A percentile compares a stretch with the other conserved stretches of the same genome.
Evolutionary conservation across 2,113 vertebrate genomes (phyloP).

Genomic region (Oreochromis spilurus): DNA sequence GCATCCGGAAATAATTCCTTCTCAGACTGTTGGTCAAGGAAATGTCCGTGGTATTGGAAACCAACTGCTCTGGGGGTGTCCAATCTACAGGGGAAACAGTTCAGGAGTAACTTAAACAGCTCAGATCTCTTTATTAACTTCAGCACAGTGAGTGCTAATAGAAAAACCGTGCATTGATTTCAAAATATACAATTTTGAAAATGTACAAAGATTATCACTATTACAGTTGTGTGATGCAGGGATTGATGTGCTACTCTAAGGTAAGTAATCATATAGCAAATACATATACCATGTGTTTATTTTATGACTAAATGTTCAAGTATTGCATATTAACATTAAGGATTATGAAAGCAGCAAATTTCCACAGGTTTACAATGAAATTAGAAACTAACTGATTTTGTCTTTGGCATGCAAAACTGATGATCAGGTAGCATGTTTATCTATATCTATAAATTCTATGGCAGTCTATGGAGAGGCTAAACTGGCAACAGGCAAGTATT

Average conservation of each 20-base stretch:
- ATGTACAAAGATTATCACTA: not conserved
- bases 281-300: not conserved
- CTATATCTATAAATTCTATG: not conserved
- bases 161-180: not conserved
- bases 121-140: constrained; percentile 4
- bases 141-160: not conserved
- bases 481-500: not conserved
- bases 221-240: not conserved
- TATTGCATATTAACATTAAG: not conserved
- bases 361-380: not conserved
- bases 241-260: not conserved
- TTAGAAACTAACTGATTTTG: not conserved
- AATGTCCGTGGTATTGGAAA: constrained; percentile 68
- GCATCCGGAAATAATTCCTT: constrained; percentile 67
- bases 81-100: constrained; percentile 44
- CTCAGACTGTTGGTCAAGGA: constrained; percentile 61
- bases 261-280: not conserved
- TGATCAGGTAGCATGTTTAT: not conserved
- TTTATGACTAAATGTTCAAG: not conserved
- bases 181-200: not conserved
- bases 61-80: constrained; percentile 28
- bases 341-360: not conserved
- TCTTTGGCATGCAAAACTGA: not conserved
- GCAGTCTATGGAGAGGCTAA: not conserved
- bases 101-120: constrained; percentile 27